A percentile compares a stretch with the other conserved stretches of the same genome.
These are phyloP conservation scores for Sialis fuliginosa DNA, from an alignment of 2,888 invertebrate species.

Conservation along the genomic window DNA sequence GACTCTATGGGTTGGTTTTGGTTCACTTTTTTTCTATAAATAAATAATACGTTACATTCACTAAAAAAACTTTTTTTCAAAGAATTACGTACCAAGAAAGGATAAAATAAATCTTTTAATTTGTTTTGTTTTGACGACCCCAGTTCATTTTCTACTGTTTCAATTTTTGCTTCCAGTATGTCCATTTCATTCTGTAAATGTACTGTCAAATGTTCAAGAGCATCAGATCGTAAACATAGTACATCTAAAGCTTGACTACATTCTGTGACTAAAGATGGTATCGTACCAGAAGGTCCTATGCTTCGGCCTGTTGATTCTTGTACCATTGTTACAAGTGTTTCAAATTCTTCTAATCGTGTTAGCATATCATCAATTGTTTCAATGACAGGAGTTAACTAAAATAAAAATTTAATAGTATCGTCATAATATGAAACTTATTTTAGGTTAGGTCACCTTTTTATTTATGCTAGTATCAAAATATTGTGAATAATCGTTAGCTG, in stretches of 20 bases:
- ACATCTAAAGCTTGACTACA: constrained; percentile 32
- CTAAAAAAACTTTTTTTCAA: no score
- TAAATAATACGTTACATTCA: no score
- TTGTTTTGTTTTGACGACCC: constrained; percentile 19
- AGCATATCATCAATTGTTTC: constrained; percentile 48
- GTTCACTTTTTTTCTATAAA: no score
- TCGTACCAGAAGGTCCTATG: constrained; percentile 25
- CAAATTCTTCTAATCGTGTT: constrained; percentile 44
- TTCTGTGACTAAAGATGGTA: constrained; percentile 29
- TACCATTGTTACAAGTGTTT: constrained; percentile 40
- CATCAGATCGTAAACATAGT: constrained; percentile 34
- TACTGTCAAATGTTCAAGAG: constrained; percentile 32
- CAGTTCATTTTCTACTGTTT: constrained; percentile 39
- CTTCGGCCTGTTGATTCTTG: constrained; percentile 26
- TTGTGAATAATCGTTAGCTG: no score
- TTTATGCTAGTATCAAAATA: no score
- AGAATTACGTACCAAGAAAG: no score
- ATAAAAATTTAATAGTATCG: no score
- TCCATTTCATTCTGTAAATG: constrained; percentile 33
- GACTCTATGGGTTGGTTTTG: no score
- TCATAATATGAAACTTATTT: no score
- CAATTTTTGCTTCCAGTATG: constrained; percentile 35
- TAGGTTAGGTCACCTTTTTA: no score
- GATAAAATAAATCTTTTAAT: no score
- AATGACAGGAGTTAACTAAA: constrained; percentile 28